Base-by-base conservation (phyloP, 2,888 invertebrate species). In the Ichneumoninae sp. region DNA sequence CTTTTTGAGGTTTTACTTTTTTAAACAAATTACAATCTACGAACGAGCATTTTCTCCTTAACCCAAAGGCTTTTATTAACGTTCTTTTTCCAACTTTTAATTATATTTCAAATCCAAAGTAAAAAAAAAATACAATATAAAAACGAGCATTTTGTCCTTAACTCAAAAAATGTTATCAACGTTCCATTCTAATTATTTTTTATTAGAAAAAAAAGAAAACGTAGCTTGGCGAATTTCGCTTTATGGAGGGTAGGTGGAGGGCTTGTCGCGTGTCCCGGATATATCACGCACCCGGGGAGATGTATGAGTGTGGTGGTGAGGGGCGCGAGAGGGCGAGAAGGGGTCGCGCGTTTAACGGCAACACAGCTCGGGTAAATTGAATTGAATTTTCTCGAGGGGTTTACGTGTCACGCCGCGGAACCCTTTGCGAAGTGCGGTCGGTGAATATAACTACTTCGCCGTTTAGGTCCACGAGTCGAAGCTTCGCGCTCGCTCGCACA, bases 341-440 rank as follows among this genome's bases (percentile, higher is more conserved):
- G 44, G 44, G 44, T 40, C 19, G 57, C 54, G 68, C 75, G 75
- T 79, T 82, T 71, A 82, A 76, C 74, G 70, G 74, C 74, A 74
- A 70, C 79, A 70, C 79, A 71, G 79, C 79, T 82, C 71, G 62
- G 33, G 60, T 75, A 84, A 84, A 84, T 82, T 82, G 75, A 84
- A 84, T 84, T 79, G 84, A 79, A 84, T 84, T 79, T 84, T 82
- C 84, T 84, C 79, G 40, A 57, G 75, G 44, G 84, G 66, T 76
- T 82, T 79, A 84, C 75, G 79, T 79, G 75, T 78, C 74, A 77
- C 84, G 82, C 69, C 62, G 44, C 44, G 57, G 68, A 72, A 69
- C 66, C 80, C 83, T 82, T 82, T 69, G 74, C 70, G 52, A 50
- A 82, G 78, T 75, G 82, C 82, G 60, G 33, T 62, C 60, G 26